Evolutionary conservation across 2,888 invertebrate genomes (phyloP).

Genomic region (Chrysina gloriosa): DNA sequence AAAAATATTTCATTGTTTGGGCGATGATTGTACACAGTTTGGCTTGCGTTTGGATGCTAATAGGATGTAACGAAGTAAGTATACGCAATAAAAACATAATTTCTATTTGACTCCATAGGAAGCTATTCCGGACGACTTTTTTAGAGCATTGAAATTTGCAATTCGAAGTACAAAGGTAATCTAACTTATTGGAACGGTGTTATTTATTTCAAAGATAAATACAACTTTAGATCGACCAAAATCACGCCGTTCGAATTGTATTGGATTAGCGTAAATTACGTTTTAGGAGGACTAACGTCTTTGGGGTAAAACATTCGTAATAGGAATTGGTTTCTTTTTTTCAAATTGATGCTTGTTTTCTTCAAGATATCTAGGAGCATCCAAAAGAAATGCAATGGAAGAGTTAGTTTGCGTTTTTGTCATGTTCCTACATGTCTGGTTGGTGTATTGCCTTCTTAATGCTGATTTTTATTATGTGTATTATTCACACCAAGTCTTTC

Average conservation of each 20-base stretch:
- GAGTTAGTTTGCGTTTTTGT: slow-evolving; percentile 11
- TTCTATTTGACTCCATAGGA: too few species aligned
- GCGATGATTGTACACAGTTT: slow-evolving; percentile 24
- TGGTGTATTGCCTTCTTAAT: slow-evolving; percentile 19
- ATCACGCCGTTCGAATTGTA: slow-evolving; percentile 19
- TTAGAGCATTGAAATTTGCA: slow-evolving; percentile 4
- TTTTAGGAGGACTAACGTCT: slow-evolving; percentile 38
- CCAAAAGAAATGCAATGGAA: slow-evolving; percentile 15
- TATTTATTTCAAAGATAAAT: neutral
- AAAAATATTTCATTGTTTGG: slow-evolving; percentile 28
- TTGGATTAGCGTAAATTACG: slow-evolving; percentile 23
- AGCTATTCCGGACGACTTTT: neutral
- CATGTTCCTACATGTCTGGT: slow-evolving; percentile 33
- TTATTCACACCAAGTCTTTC: slow-evolving; percentile 26
- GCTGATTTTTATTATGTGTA: slow-evolving; percentile 25
- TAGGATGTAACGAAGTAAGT: slow-evolving; percentile 40
- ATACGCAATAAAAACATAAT: too few species aligned
- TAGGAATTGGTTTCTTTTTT: neutral
- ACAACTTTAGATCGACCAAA: neutral
- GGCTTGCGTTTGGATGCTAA: slow-evolving; percentile 31
- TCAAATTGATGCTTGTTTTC: neutral
- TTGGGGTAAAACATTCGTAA: slow-evolving; percentile 32
- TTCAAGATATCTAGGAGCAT: slow-evolving; percentile 29
- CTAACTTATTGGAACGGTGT: slow-evolving; percentile 36
- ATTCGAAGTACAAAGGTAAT: neutral